A percentile compares a stretch with the other conserved stretches of the same genome.
These are phyloP conservation scores for Galeopterus variegatus DNA, from an alignment of 2,113 vertebrate species.

Conservation along the genomic window DNA sequence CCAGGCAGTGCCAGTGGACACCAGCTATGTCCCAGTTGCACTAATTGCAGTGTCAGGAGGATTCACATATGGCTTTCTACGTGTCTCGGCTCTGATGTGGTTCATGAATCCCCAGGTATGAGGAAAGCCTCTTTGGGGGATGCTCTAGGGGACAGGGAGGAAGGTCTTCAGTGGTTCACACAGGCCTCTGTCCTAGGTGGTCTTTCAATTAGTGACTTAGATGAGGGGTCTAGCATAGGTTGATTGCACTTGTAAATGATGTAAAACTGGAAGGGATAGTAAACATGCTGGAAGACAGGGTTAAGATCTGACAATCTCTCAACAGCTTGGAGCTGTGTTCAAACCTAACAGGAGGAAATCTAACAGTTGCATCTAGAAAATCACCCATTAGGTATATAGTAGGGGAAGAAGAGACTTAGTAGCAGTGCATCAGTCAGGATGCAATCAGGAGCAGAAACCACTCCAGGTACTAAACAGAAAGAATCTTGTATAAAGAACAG, in stretches of 20 bases:
- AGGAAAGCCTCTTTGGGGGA: neutral
- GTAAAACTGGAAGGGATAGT: neutral
- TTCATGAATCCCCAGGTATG: neutral
- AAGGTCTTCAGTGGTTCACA: neutral
- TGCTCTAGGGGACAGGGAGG: neutral
- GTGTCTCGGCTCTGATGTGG: neutral
- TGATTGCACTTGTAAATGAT: neutral
- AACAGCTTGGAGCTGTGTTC: neutral
- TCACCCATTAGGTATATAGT: neutral
- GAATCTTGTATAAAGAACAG: neutral
- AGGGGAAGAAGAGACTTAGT: neutral
- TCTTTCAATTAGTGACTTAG: neutral
- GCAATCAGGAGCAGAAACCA: neutral
- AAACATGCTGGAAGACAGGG: neutral
- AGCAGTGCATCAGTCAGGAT: neutral
- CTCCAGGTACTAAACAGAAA: neutral
- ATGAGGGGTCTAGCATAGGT: neutral
- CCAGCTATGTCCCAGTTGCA: neutral
- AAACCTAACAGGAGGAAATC: neutral
- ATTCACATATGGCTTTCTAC: neutral
- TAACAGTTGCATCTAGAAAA: neutral
- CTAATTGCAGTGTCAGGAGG: neutral
- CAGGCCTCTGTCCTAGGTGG: neutral
- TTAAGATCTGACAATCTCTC: neutral
- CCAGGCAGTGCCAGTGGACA: neutral